Evolutionary conservation across 2,888 invertebrate genomes (phyloP).

Genomic region (Gandaritis pyraliata): DNA sequence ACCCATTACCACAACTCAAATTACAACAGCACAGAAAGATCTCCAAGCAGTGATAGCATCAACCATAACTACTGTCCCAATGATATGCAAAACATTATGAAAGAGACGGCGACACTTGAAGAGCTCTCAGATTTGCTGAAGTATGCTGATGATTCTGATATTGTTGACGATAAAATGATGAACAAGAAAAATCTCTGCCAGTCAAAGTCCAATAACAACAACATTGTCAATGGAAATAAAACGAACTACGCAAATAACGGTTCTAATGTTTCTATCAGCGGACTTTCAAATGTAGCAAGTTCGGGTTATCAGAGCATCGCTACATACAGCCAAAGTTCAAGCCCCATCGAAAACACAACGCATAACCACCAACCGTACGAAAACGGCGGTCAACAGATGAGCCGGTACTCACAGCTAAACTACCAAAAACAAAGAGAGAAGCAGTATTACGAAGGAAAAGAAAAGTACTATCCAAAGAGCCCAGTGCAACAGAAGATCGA

Average conservation of each 20-base stretch:
- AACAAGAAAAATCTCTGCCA: constrained; percentile 77
- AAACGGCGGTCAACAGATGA: constrained; percentile 79
- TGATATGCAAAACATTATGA: constrained; percentile 75
- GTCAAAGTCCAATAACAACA: constrained; percentile 73
- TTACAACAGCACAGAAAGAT: constrained; percentile 72
- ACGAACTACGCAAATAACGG: constrained; percentile 85
- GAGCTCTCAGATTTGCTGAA: constrained; percentile 89
- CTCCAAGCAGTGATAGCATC: constrained; percentile 76
- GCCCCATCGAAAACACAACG: constrained; percentile 89
- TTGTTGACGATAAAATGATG: constrained; percentile 78
- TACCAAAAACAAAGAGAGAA: constrained; percentile 82
- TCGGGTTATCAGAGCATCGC: constrained; percentile 96
- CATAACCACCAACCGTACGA: constrained; percentile 75
- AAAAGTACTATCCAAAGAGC: constrained; percentile 81
- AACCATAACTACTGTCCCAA: constrained; percentile 76
- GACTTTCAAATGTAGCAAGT: constrained; percentile 90
- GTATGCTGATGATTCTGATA: constrained; percentile 90
- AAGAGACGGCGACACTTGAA: constrained; percentile 86
- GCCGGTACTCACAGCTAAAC: constrained; percentile 78
- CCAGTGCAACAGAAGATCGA: constrained; percentile 82
- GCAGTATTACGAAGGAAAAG: constrained; percentile 79
- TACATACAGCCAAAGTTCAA: constrained; percentile 94
- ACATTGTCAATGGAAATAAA: constrained; percentile 76
- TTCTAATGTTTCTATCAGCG: constrained; percentile 92
- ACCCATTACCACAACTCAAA: constrained; percentile 73